phyloP scores from a whole-genome alignment of 1,140 invertebrate species.

The Pseudomyrmex concolor region DNA sequence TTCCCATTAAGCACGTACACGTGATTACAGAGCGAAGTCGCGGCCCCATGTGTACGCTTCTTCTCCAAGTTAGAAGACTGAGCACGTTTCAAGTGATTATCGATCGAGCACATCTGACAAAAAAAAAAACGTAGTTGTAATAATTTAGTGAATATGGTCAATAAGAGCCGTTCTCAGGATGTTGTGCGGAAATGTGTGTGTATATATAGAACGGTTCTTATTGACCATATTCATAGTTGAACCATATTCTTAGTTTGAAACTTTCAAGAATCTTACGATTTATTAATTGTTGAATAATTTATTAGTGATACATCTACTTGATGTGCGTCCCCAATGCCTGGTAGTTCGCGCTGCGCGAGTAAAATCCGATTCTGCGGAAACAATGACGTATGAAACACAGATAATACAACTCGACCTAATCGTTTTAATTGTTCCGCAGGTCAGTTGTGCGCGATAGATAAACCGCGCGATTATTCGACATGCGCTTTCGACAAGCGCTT shows the following conservation, averaged over 20 bases:
- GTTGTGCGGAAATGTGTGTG: no score
- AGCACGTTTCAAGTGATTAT: constrained; percentile 67
- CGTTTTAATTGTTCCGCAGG: constrained; percentile 38
- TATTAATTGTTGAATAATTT: no score
- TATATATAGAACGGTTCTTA: no score
- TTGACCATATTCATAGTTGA: no score
- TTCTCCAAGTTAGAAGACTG: constrained; percentile 45
- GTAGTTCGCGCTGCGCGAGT: not conserved
- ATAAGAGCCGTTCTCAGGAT: no score
- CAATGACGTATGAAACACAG: not conserved
- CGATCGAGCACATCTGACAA: constrained; percentile 59
- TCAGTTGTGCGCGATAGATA: constrained; percentile 42
- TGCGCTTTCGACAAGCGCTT: not conserved
- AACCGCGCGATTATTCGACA: constrained; percentile 35
- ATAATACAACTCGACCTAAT: constrained; percentile 35
- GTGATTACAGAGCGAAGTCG: constrained; percentile 70
- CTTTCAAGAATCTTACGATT: no score
- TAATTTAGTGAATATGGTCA: no score
- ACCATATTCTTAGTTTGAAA: no score
- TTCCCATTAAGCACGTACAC: constrained; percentile 76
- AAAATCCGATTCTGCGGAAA: not conserved
- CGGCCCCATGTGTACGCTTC: constrained; percentile 9
- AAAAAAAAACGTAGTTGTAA: constrained; percentile 53
- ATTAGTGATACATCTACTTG: constrained; percentile 19
- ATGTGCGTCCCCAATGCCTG: no score